Evolutionary conservation across 2,888 invertebrate species (phyloP), one percentile per base, ranked within the genome.

Genomic region (Bellardia pandia): DNA sequence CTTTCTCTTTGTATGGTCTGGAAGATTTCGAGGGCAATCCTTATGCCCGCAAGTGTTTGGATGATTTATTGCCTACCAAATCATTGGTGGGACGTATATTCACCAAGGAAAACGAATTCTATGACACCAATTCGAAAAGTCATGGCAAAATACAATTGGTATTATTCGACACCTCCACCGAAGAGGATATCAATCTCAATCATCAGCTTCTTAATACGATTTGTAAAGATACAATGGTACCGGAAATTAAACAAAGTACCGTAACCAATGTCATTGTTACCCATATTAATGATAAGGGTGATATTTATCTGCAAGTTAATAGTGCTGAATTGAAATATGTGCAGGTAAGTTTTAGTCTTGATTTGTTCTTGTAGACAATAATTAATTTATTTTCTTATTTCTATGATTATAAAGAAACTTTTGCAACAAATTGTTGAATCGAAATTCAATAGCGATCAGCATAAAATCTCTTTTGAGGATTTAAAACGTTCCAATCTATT

Each of bases 1-100:
- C 96, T 88, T 95, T 97, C 88, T 95, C 95, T 23, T 93, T 97
- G 90, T 95, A 95, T 71, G 96, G 96, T 4, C 93, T 97, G 69
- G 97, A 97, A 92, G 96, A 96, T 66, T 94, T 95, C 71, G 92
- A 92, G 8, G 94, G 94, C 23, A 94, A 94, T 88, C 92, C 93
- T 0, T 91, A 92, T 85, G 92, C 93, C 0, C 89, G 92, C 30
- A 78, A 89, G 0, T 91, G 94, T 56, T 89, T 95, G 45, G 92
- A 94, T 48, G 91, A 93, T 8, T 89, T 93, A 86, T 92, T 96
- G 83, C 92, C 94, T n/a, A 95, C 94, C 2, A 94, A 94, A 90
- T 94, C 94, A 86, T 94, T 96, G 80, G 95, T 96, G 88, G 95
- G 95, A 13, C 94, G 95, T 90, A 93, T 95, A 5, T 90, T 94